These are phyloP conservation scores for Eristalinus aeneus DNA, from an alignment of 2,888 invertebrate species.

Conservation along the genomic window DNA sequence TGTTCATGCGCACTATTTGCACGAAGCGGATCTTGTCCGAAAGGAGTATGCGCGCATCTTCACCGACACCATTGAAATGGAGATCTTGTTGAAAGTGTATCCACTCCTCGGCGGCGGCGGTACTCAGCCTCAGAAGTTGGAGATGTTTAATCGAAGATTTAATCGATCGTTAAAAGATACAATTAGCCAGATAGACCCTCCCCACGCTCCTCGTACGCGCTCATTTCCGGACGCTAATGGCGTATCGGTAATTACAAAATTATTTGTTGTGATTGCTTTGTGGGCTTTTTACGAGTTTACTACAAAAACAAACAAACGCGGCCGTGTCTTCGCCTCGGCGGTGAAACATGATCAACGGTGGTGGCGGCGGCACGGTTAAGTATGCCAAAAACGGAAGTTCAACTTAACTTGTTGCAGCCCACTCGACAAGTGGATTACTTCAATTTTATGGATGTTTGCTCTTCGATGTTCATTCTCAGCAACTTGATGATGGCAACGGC, in stretches of 20 bases:
- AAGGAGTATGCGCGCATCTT: background rate
- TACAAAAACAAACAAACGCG: conserved; percentile 30
- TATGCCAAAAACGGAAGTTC: conserved; percentile 47
- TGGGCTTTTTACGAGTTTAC: conserved; percentile 33
- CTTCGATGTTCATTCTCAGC: background rate
- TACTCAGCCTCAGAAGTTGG: conserved; percentile 22
- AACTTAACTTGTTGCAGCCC: conserved; percentile 22
- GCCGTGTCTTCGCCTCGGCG: conserved; percentile 14
- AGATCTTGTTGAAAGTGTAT: background rate
- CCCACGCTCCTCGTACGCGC: conserved; percentile 19
- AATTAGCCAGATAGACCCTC: conserved; percentile 22
- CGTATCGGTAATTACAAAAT: conserved; percentile 45
- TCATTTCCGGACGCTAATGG: conserved; percentile 52
- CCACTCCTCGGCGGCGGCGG: conserved; percentile 12
- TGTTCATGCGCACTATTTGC: background rate
- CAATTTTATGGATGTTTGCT: conserved; percentile 49
- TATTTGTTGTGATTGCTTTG: conserved; percentile 45
- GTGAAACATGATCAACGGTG: background rate
- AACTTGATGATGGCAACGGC: background rate
- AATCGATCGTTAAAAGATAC: conserved; percentile 60
- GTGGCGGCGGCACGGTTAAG: background rate
- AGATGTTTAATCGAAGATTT: conserved; percentile 41
- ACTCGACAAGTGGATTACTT: conserved; percentile 28
- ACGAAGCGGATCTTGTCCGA: background rate
- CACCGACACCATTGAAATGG: background rate